Evolutionary conservation across 2,113 vertebrate species (phyloP), one percentile per base, ranked within the genome.

Genomic region (Peromyscus maniculatus): DNA sequence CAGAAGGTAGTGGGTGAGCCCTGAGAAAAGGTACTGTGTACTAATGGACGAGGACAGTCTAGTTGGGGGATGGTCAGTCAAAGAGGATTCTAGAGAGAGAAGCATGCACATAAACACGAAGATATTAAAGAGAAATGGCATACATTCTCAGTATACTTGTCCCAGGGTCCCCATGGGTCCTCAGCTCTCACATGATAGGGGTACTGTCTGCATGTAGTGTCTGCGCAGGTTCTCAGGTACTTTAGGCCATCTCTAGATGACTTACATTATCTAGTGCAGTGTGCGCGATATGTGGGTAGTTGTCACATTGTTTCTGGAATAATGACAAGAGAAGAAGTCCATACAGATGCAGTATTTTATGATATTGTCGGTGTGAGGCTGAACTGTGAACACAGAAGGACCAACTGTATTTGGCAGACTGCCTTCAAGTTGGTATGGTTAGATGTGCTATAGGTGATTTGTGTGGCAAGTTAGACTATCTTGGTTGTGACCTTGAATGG

Each of bases 31-130:
- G 5, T 77, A 33, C 17, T 80, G 71, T 39, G 74, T 86, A 49
- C 69, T 83, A 52, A 74, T 72, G 59, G 62, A 86, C 28, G 62
- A 52, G 21, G 57, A 66, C 75, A 75, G 75, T 77, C 22, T 19
- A 13, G 49, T 57, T 96, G 52, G 55, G n/a, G 22, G 5, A 3
- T 43, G 28, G 26, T 46, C 17, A 96, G 15, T 28, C 49, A 71
- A 79, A 91, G 22, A 82, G 4, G 43, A 36, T 74, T 89, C 52
- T 87, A 90, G 64, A 55, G 89, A 57, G 59, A 93, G 88, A 88
- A 55, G 7, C 10, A 7, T 8, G 7, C 33, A 24, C n/a, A 92
- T n/a, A 72, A 69, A 49, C 46, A 80, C 0, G 17, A 43, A 59
- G 46, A 28, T 31, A 57, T 84, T 69, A 4, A 88, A 75, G 87